Conservation (phyloP, 2,113 vertebrate species). For the Oreotrochilus melanogaster region DNA sequence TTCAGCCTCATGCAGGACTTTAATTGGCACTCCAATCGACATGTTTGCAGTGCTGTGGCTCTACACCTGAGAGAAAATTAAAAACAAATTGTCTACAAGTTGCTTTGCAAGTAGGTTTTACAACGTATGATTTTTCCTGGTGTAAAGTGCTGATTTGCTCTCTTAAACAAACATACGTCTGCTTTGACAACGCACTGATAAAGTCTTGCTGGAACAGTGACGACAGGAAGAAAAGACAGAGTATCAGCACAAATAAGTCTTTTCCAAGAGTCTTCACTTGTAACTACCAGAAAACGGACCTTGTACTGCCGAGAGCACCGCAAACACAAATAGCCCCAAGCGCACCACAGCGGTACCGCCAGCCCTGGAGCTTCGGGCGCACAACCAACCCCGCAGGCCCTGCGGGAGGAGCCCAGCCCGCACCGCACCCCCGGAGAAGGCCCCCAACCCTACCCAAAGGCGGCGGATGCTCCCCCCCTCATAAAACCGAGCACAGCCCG, state of each 20-base stretch:
- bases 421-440: no score
- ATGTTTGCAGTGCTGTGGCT: constrained; percentile 71
- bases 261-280: background rate
- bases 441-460: background rate
- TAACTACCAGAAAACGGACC: fast-evolving
- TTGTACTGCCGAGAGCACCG: fast-evolving
- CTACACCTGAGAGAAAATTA: background rate
- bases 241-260: fast-evolving
- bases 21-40: constrained; percentile 97
- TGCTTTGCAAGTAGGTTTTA: background rate
- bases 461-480: fast-evolving
- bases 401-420: no score
- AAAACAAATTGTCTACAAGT: background rate
- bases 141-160: fast-evolving
- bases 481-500: no score
- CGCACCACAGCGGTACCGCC: fast-evolving
- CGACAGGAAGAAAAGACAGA: fast-evolving
- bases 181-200: fast-evolving
- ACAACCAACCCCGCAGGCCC: background rate
- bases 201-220: background rate
- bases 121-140: fast-evolving
- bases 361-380: background rate
- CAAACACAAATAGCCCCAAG: fast-evolving
- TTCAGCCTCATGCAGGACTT: constrained; percentile 98
- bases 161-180: fast-evolving